These are phyloP conservation scores for Formica exsecta DNA, from an alignment of 1,140 invertebrate genomes.

Conservation along the genomic window DNA sequence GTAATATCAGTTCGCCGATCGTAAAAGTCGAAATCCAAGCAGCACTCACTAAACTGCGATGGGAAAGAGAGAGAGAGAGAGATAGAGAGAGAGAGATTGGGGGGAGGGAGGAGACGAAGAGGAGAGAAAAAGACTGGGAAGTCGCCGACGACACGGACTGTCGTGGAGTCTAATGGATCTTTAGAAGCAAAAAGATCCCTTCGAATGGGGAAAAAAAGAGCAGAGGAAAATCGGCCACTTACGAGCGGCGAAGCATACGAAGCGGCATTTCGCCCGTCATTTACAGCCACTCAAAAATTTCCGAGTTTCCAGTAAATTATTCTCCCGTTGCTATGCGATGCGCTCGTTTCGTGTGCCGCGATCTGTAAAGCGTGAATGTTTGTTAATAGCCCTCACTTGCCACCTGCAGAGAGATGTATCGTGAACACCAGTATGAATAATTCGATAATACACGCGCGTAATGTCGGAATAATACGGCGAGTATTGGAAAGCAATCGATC, in stretches of 20 bases:
- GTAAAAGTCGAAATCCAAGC: constrained; percentile 64
- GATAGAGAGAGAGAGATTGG: not conserved
- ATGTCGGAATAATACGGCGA: constrained; percentile 57
- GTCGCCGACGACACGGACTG: constrained; percentile 37
- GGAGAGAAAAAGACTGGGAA: not conserved
- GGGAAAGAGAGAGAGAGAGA: not conserved
- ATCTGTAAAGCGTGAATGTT: constrained; percentile 64
- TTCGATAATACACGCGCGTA: constrained; percentile 60
- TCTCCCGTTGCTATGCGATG: constrained; percentile 9
- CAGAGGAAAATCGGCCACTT: constrained; percentile 40
- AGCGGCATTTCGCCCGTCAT: constrained; percentile 44
- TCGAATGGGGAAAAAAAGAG: not conserved
- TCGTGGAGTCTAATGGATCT: constrained; percentile 61
- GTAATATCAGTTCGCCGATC: constrained; percentile 60
- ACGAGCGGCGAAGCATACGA: constrained; percentile 18
- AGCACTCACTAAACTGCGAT: constrained; percentile 17
- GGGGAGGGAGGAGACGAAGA: not conserved
- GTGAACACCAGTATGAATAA: constrained; percentile 57
- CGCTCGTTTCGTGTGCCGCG: constrained; percentile 44
- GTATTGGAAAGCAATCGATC: constrained; percentile 59
- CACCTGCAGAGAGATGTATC: constrained; percentile 44
- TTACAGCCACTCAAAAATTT: constrained; percentile 62
- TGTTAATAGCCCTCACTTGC: constrained; percentile 58
- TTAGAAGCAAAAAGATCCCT: constrained; percentile 35
- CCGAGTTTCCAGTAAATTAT: constrained; percentile 55